Base-by-base conservation (phyloP, 2,113 vertebrate species). In the Alethe castanea region DNA sequence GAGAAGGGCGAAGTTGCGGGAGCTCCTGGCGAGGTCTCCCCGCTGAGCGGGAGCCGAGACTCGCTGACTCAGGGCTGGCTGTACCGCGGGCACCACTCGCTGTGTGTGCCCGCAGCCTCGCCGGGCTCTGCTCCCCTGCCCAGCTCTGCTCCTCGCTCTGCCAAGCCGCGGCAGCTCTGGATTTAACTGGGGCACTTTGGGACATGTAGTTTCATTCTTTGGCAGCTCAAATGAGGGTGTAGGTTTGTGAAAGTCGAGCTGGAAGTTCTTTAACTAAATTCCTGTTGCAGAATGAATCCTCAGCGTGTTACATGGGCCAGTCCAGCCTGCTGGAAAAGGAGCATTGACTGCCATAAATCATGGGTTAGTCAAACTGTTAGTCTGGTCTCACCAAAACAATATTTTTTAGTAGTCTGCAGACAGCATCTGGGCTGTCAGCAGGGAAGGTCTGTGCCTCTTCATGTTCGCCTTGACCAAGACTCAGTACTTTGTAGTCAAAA, bases 61-160 rank as follows among this genome's bases (percentile, higher is more conserved):
- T 36, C 0, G 0, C 4, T 94, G 95, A 92, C 65, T 96, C 95
- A 95, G 93, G 69, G 91, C 94, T 87, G 94, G 74, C 79, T 4
- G 71, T 88, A 62, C 81, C 88, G 35, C 0, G n/a, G 85, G 86
- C 79, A 60, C 61, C 0, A 0, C 79, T 93, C 1, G 3, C 80
- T 67, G 52, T 35, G 56, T 67, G 52, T 35, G 56, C 81, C 89
- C 1, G 0, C 71, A 64, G 90, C 81, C 59, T 53, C 11, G 5
- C 50, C 0, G 1, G 59, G 73, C 86, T 91, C 67, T 31, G 69
- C 60, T 90, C 62, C 80, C 8, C 67, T 5, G 11, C 88, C 86
- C 86, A 53, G 71, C 56, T 33, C 5, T 26, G 42, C 42, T 60
- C 36, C 77, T 38, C 0, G 6, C 33, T 52, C 76, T 73, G 74